Conservation (phyloP, 2,888 invertebrate genomes). For the Tenodera sinensis region DNA sequence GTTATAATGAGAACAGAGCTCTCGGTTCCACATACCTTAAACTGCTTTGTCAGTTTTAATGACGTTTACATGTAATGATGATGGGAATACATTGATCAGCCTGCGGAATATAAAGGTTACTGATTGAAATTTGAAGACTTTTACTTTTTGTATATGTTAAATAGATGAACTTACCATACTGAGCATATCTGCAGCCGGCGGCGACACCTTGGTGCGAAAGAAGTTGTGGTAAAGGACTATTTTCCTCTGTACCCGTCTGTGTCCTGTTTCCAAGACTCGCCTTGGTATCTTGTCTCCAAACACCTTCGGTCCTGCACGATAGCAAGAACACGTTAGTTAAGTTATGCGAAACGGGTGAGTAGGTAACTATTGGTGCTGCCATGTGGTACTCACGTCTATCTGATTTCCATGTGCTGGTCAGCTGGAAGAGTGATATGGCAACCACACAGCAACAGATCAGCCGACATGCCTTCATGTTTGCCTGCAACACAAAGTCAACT, state of each 20-base stretch:
- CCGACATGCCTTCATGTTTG: background rate
- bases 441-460: conserved; percentile 6
- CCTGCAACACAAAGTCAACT: background rate
- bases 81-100: too few species aligned
- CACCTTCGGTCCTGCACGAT: conserved; percentile 52
- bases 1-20: too few species aligned
- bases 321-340: background rate
- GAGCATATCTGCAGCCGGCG: conserved; percentile 76
- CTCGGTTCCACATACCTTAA: too few species aligned
- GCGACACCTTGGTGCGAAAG: conserved; percentile 69
- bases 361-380: too few species aligned
- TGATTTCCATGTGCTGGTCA: conserved; percentile 20
- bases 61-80: too few species aligned
- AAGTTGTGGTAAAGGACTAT: conserved; percentile 74
- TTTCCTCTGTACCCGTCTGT: conserved; percentile 61
- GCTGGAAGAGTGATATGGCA: conserved; percentile 5
- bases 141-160: too few species aligned
- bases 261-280: conserved; percentile 53
- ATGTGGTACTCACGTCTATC: background rate
- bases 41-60: too few species aligned
- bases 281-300: conserved; percentile 56
- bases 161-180: conserved; percentile 58
- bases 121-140: too few species aligned
- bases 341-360: background rate
- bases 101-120: too few species aligned